These are phyloP conservation scores for Irena cyanogastra DNA, from an alignment of 2,113 vertebrate genomes.

Conservation along the genomic window DNA sequence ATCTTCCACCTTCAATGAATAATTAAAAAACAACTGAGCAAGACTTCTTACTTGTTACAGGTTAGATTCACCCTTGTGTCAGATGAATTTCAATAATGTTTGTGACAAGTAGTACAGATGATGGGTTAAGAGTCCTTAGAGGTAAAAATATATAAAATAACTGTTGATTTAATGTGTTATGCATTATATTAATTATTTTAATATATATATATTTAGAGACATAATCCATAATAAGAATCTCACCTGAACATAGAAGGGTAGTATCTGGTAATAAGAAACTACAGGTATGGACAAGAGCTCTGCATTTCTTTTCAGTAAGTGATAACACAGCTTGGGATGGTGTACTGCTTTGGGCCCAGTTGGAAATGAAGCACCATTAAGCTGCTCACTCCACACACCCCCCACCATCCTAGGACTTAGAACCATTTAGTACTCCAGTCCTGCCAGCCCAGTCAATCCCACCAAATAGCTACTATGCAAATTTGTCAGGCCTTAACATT, in stretches of 20 bases:
- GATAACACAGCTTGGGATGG: neutral
- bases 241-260: neutral
- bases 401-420: neutral
- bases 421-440: neutral
- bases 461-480: neutral
- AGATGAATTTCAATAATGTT: neutral
- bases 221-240: neutral
- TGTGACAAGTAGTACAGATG: neutral
- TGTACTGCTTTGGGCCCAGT: neutral
- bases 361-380: neutral
- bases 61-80: neutral
- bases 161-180: neutral
- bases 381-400: neutral
- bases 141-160: neutral
- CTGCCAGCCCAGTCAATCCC: neutral
- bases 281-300: neutral
- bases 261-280: neutral
- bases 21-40: neutral
- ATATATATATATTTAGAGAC: neutral
- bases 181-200: neutral
- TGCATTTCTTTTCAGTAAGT: neutral
- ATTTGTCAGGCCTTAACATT: neutral
- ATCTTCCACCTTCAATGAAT: neutral
- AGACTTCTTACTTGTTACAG: neutral
- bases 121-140: neutral